These are phyloP conservation scores for Drosophila borealis DNA, from an alignment of 2,888 invertebrate species.

Conservation along the genomic window DNA sequence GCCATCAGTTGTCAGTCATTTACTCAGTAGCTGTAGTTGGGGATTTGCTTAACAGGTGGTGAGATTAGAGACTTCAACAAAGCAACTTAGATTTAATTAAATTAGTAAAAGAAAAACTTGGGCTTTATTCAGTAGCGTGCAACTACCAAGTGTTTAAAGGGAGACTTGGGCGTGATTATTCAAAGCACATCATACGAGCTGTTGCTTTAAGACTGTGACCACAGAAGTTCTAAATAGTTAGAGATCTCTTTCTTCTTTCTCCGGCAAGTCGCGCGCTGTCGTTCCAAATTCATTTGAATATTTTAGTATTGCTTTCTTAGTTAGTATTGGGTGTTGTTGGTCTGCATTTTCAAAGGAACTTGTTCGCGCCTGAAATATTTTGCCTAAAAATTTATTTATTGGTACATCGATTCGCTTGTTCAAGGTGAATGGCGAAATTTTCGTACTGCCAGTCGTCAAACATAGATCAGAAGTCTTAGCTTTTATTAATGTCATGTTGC, in stretches of 20 bases:
- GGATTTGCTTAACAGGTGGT: constrained; percentile 15
- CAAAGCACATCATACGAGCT: constrained; percentile 33
- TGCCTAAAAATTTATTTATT: constrained; percentile 86
- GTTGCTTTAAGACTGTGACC: neutral
- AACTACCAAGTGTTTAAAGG: constrained; percentile 51
- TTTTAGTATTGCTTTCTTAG: constrained; percentile 11
- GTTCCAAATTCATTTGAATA: constrained; percentile 85
- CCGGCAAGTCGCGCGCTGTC: constrained; percentile 17
- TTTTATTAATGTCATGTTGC: constrained; percentile 72
- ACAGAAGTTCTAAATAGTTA: neutral
- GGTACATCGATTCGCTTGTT: constrained; percentile 71
- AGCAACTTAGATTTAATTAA: constrained; percentile 65
- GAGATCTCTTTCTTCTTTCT: constrained; percentile 10
- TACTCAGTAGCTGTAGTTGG: no score
- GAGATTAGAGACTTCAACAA: constrained; percentile 55
- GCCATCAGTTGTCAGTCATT: neutral
- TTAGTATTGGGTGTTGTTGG: constrained; percentile 15
- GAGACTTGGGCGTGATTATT: constrained; percentile 21
- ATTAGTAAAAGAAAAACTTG: constrained; percentile 50
- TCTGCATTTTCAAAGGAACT: constrained; percentile 85
- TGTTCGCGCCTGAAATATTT: constrained; percentile 85
- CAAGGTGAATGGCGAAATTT: constrained; percentile 15
- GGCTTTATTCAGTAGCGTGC: constrained; percentile 20
- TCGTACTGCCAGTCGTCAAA: constrained; percentile 18
- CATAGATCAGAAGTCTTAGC: constrained; percentile 32